phyloP scores from a whole-genome alignment of 2,797 vertebrate species.

The Chrysocyon brachyurus region DNA sequence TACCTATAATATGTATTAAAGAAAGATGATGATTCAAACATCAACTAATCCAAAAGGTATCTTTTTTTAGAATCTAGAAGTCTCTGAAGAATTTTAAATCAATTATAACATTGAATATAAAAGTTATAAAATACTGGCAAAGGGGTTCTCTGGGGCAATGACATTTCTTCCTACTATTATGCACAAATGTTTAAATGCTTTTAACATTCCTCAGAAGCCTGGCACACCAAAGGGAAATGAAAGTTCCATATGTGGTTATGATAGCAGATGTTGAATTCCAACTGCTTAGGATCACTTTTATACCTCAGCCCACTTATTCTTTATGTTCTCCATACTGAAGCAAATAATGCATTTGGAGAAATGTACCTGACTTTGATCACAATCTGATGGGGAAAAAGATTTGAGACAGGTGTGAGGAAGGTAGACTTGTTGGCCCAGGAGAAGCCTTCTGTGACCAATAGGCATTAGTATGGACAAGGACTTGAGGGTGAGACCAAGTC shows the following conservation, averaged over 20 bases:
- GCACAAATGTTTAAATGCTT: slow-evolving; percentile 59
- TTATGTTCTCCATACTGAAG: not conserved
- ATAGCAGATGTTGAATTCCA: not conserved
- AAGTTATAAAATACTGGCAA: not conserved
- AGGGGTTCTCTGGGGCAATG: not conserved
- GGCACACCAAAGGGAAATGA: not conserved
- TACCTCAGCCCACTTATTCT: not conserved
- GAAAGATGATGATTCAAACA: not conserved
- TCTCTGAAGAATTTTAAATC: slow-evolving; percentile 41
- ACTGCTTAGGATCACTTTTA: not conserved
- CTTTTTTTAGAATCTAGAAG: not conserved
- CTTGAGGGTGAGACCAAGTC: not conserved
- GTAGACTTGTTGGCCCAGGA: not conserved
- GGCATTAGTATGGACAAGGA: not conserved
- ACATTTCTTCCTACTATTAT: slow-evolving; percentile 34
- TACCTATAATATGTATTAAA: not conserved
- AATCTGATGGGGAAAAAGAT: not conserved
- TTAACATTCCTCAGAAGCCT: slow-evolving; percentile 24
- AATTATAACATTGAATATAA: not conserved
- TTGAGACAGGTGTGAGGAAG: not conserved
- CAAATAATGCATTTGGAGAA: slow-evolving; percentile 11
- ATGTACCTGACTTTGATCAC: not conserved
- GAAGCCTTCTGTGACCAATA: not conserved
- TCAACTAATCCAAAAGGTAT: not conserved
- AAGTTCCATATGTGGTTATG: not conserved